Evolutionary conservation across 2,888 invertebrate genomes (phyloP), one percentile per base, ranked within the genome.

Genomic region (Nudaria mundana): DNA sequence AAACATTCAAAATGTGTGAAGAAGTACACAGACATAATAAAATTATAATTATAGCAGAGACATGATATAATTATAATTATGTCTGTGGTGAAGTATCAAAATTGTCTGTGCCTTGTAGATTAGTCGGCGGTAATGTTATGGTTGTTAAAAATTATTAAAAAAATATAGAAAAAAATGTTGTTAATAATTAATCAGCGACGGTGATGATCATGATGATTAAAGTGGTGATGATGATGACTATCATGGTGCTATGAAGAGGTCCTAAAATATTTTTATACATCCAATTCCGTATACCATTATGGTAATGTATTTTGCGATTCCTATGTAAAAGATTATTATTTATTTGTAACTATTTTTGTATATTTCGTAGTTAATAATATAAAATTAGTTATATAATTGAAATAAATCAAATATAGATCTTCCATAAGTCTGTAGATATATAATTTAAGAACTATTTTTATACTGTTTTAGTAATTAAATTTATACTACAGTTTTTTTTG

Each of bases 321-420:
- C 83, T 85, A 79, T 63, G 49, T 76, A 76, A 80, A 80, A 73
- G 65, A 77, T 83, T 87, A 86, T 87, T 86, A 86, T 87, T 86
- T 87, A 86, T 86, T 87, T 85, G 74, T 85, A 82, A 76, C 73
- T 81, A 83, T 77, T 80, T 80, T 78, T 83, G 81, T 87, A 84
- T 81, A 84, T 81, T 81, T 68, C 59, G 63, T 76, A 68, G 66
- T 60, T 68, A 70, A 71, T 60, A 65, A 56, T 66, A n/a, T n/a
- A 63, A 66, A 65, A 68, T 56, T 55, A 61, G 55, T 52, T 44
- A n/a, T n/a, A n/a, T n/a, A n/a, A n/a, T 66, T 40, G 58, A 68
- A 62, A 64, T 63, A 61, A 69, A 61, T 50, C 54, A 69, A 60
- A 62, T 56, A 49, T 62, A 68, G 82, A 56, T 84, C 82, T 86